phyloP scores from a whole-genome alignment of 2,888 invertebrate genomes.

The Empis stercorea region DNA sequence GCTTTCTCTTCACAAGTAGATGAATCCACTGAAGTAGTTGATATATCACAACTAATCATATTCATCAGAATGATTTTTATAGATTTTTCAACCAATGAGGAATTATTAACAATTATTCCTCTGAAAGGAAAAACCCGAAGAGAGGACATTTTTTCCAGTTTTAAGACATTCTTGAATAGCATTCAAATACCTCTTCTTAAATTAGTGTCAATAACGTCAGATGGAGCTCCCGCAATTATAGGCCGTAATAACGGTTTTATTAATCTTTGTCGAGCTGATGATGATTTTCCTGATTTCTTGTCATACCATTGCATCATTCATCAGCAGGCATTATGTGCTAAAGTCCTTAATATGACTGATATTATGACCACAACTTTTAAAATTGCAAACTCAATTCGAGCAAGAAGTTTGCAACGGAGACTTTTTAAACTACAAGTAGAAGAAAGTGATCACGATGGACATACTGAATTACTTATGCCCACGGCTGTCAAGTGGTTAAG shows the following conservation, averaged over 20 bases:
- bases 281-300: constrained; percentile 1
- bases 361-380: neutral
- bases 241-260: constrained; percentile 1
- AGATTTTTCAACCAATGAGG: constrained; percentile 10
- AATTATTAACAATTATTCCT: constrained; percentile 8
- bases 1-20: constrained; percentile 12
- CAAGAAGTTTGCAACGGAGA: neutral
- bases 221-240: neutral
- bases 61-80: constrained; percentile 11
- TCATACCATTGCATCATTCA: neutral
- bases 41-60: constrained; percentile 14
- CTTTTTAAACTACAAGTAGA: neutral
- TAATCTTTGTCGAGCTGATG: neutral
- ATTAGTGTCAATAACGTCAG: constrained; percentile 11
- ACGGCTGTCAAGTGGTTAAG: constrained; percentile 4
- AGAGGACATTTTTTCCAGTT: constrained; percentile 12
- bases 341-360: neutral
- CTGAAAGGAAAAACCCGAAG: constrained; percentile 10
- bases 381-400: neutral
- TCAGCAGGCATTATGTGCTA: neutral
- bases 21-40: constrained; percentile 15
- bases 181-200: constrained; percentile 11
- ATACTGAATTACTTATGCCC: constrained; percentile 1
- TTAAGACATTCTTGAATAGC: constrained; percentile 11
- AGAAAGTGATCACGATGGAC: neutral